Evolutionary conservation across 2,113 vertebrate species (phyloP).

Genomic region (Callipepla squamata): DNA sequence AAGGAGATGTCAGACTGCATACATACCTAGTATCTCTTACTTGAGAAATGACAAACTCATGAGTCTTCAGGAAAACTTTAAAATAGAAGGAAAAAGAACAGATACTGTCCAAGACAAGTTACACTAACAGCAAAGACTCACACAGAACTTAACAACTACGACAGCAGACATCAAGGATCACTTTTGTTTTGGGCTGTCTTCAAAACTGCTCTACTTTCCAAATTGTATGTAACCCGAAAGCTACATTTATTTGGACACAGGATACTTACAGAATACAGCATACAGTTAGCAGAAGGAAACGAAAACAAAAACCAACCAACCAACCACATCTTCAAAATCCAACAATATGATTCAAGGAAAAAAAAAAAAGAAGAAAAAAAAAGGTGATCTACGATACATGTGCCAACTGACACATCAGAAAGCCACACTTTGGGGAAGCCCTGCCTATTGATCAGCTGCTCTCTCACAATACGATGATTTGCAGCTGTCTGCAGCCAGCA

Average conservation of each 20-base stretch:
- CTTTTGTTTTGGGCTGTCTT: not conserved
- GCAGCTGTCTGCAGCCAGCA: not conserved
- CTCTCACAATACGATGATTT: not conserved
- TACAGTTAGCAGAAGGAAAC: not conserved
- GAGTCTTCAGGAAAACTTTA: not conserved
- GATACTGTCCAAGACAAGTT: not conserved
- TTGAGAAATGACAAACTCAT: not conserved
- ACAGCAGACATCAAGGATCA: not conserved
- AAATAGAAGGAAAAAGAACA: not conserved
- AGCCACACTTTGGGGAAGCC: not conserved
- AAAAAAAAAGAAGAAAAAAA: not conserved
- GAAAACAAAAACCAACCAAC: not conserved
- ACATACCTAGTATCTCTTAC: not conserved
- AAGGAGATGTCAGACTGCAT: not conserved
- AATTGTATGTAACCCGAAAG: not conserved
- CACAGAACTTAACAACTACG: not conserved
- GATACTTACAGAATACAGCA: not conserved
- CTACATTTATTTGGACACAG: not conserved
- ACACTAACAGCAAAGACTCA: not conserved
- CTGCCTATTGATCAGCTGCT: not conserved
- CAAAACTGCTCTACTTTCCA: not conserved
- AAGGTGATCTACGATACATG: not conserved
- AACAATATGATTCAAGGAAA: not conserved
- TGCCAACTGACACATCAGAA: not conserved
- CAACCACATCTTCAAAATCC: not conserved